Evolutionary conservation across 1,140 invertebrate genomes (phyloP).

Genomic region (Drosophila sturtevanti): DNA sequence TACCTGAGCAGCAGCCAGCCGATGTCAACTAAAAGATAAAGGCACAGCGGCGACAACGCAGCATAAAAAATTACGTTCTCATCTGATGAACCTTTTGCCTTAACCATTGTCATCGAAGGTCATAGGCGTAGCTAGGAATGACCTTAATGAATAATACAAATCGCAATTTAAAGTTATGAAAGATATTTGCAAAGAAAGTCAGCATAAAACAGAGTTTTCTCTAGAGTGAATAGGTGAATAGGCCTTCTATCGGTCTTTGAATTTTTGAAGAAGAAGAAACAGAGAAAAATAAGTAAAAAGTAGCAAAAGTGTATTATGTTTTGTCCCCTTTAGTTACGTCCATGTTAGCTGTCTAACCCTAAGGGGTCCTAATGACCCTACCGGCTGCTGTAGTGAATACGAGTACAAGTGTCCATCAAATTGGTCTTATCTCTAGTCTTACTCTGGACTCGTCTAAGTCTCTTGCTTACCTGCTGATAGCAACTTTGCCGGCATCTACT

Average conservation of each 20-base stretch:
- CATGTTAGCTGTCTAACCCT: conserved; percentile 34
- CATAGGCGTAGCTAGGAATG: not conserved
- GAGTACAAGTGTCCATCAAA: conserved; percentile 70
- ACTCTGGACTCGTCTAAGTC: conserved; percentile 2
- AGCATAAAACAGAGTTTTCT: too few relatives aligned
- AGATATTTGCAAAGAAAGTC: too few relatives aligned
- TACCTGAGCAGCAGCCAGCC: conserved; percentile 60
- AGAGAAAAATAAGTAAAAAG: not conserved
- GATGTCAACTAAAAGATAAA: conserved; percentile 70
- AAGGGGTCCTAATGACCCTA: conserved; percentile 24
- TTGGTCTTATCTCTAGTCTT: conserved; percentile 35
- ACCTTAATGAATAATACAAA: too few relatives aligned
- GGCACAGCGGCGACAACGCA: conserved; percentile 35
- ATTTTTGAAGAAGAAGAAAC: too few relatives aligned
- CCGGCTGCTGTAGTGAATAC: conserved; percentile 27
- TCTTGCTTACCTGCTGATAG: conserved; percentile 70
- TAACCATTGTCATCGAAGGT: conserved; percentile 40
- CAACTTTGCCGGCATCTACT: conserved; percentile 75
- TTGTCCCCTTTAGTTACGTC: not conserved
- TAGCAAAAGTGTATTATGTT: not conserved
- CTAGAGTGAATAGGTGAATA: too few relatives aligned
- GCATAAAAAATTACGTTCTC: conserved; percentile 59
- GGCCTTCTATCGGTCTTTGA: too few relatives aligned
- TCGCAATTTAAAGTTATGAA: too few relatives aligned
- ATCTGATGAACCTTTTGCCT: conserved; percentile 21